phyloP scores from a whole-genome alignment of 2,113 vertebrate genomes.

The Lophotis ruficrista region DNA sequence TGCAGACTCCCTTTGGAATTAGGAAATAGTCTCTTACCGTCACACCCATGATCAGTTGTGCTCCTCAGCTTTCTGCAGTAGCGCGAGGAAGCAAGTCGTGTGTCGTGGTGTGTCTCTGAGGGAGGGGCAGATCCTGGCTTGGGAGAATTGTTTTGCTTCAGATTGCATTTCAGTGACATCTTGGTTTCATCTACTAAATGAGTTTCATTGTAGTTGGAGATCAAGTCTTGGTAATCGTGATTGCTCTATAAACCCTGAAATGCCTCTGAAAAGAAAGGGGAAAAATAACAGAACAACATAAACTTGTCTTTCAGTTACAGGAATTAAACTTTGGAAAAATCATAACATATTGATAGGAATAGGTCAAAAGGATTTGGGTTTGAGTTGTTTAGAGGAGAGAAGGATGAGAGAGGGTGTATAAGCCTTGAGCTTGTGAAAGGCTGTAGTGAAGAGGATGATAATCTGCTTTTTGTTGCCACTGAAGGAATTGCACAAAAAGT shows the following conservation, averaged over 20 bases:
- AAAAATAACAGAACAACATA: not conserved
- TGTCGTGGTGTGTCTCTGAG: not conserved
- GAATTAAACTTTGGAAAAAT: not conserved
- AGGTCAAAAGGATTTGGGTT: not conserved
- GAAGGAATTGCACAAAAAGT: not conserved
- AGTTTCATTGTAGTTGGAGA: not conserved
- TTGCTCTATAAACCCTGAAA: not conserved
- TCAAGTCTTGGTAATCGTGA: not conserved
- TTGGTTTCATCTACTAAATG: not conserved
- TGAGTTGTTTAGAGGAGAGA: not conserved
- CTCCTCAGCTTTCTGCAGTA: not conserved
- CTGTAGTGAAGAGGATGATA: not conserved
- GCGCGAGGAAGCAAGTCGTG: fast-evolving
- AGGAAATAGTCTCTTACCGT: not conserved
- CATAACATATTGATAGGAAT: not conserved
- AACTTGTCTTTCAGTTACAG: not conserved
- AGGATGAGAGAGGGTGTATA: not conserved
- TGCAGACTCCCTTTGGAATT: not conserved
- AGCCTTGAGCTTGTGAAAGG: not conserved
- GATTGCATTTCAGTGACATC: not conserved
- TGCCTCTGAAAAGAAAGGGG: not conserved
- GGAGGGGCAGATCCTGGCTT: not conserved
- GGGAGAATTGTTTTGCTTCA: not conserved
- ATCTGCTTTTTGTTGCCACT: not conserved
- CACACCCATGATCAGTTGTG: not conserved